Percentiles rank a stretch among this genome's conserved stretches.
Conservation (phyloP, 2,113 vertebrate species). For the Austrofundulus limnaeus region DNA sequence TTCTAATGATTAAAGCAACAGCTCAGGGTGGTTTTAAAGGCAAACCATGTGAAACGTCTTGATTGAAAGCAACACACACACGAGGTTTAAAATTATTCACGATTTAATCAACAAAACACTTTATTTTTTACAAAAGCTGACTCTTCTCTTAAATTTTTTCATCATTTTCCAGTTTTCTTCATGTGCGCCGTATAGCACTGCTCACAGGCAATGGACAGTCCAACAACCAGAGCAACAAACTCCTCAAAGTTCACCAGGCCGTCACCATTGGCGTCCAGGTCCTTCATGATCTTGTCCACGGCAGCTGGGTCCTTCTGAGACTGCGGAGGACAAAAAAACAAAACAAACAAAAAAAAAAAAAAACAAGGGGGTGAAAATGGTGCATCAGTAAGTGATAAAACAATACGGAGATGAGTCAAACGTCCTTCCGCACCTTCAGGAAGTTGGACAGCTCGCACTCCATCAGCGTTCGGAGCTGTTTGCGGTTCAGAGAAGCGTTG, state of each 20-base stretch:
- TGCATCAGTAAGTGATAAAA: not conserved
- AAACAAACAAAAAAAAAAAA: not conserved
- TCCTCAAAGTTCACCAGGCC: constrained; percentile 93
- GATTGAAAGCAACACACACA: constrained; percentile 1
- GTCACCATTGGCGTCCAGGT: constrained; percentile 88
- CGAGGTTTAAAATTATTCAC: constrained; percentile 25
- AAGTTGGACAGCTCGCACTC: constrained; percentile 84
- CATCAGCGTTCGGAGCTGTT: constrained; percentile 82
- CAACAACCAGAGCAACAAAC: constrained; percentile 90
- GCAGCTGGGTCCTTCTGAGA: constrained; percentile 85
- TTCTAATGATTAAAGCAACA: not conserved
- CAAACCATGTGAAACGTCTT: not conserved
- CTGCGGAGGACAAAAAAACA: constrained; percentile 66
- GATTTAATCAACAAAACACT: constrained; percentile 55
- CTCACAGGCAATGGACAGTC: constrained; percentile 92
- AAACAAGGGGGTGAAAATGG: not conserved
- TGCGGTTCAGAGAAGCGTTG: constrained; percentile 76
- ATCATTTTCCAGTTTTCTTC: constrained; percentile 39
- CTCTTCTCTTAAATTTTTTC: not conserved
- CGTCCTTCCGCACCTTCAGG: constrained; percentile 71
- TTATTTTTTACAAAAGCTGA: constrained; percentile 46
- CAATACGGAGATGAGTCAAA: no score
- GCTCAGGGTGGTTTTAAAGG: not conserved
- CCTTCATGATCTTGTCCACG: constrained; percentile 92
- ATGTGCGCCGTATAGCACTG: constrained; percentile 81